Percentiles rank a stretch among this genome's conserved stretches.
Evolutionary conservation across 2,888 invertebrate genomes (phyloP).

Genomic region (Pocota personata): DNA sequence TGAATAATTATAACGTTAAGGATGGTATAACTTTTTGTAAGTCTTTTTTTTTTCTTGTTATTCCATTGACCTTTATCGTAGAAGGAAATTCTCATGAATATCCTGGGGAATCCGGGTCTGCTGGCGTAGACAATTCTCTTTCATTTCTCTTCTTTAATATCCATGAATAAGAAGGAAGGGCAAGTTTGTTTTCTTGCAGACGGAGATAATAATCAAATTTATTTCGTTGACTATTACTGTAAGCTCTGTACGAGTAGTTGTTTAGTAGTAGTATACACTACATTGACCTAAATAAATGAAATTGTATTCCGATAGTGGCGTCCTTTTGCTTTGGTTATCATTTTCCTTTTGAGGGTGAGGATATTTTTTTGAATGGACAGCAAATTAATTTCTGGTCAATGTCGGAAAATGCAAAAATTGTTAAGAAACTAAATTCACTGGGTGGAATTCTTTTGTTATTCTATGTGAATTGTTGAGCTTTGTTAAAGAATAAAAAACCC

Average conservation of each 20-base stretch:
- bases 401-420: neutral
- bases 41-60: neutral
- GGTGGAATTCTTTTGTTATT: neutral
- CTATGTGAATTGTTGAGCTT: neutral
- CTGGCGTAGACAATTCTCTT: constrained; percentile 4
- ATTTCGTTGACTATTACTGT: neutral
- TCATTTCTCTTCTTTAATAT: neutral
- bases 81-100: constrained; percentile 2
- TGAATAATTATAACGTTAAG: constrained; percentile 6
- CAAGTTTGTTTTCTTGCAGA: neutral
- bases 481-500: neutral
- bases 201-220: constrained; percentile 10
- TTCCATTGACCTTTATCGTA: constrained; percentile 2
- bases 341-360: neutral
- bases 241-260: neutral
- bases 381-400: neutral
- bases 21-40: neutral
- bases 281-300: constrained; percentile 32
- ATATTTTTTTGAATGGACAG: neutral
- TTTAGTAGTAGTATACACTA: neutral
- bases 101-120: neutral
- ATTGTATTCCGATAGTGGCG: constrained; percentile 20
- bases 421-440: neutral
- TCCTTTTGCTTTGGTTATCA: neutral
- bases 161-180: neutral